Conservation (phyloP, 1,140 invertebrate species). For the Pristionchus pacificus region DNA sequence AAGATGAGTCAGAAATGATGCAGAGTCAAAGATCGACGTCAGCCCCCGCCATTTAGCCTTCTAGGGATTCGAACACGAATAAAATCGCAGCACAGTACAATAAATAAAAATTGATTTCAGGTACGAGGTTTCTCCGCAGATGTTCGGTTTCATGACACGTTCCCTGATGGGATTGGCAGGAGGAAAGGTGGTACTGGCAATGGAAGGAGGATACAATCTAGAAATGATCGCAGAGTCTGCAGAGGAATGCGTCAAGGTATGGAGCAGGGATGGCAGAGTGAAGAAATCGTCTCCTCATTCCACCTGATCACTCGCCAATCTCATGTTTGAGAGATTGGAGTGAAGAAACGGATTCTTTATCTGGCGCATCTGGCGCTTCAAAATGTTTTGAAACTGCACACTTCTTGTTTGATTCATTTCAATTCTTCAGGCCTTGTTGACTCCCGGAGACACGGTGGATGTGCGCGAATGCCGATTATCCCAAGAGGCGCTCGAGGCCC, state of each 20-base stretch:
- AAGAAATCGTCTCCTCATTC: not conserved
- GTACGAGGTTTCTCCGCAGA: constrained; percentile 50
- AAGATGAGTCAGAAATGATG: too few relatives aligned
- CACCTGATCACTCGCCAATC: not conserved
- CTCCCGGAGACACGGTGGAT: constrained; percentile 37
- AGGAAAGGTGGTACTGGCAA: constrained; percentile 76
- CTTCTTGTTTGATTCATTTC: not conserved
- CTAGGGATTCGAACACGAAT: constrained; percentile 5
- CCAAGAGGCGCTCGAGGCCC: constrained; percentile 41
- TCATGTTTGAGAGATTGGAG: not conserved
- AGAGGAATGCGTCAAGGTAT: constrained; percentile 78
- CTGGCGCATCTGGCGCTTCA: not conserved
- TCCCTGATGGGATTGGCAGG: constrained; percentile 83
- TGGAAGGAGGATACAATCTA: constrained; percentile 88
- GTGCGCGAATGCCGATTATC: too few relatives aligned
- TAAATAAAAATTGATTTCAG: constrained; percentile 33
- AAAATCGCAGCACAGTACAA: not conserved
- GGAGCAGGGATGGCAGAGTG: not conserved
- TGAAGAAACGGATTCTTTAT: not conserved
- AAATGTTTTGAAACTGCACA: not conserved
- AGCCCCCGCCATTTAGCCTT: constrained; percentile 2
- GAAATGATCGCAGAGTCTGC: constrained; percentile 91
- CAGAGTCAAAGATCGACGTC: not conserved
- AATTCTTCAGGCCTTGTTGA: constrained; percentile 54
- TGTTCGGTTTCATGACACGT: constrained; percentile 90